Evolutionary conservation across 2,888 invertebrate species (phyloP).

Genomic region (Pterostichus madidus): DNA sequence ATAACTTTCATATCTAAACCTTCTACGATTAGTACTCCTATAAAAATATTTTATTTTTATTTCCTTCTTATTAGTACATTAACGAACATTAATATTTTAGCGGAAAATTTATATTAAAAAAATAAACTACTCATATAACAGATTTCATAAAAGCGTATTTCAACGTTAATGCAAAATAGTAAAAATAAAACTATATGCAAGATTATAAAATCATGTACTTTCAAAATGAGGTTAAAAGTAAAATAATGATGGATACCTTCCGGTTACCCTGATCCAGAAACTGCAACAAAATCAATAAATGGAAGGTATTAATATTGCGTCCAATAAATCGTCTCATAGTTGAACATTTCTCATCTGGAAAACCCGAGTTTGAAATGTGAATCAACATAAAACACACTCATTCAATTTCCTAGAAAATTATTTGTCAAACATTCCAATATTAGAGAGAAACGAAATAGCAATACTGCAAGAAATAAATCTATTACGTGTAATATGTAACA

Average conservation of each 20-base stretch:
- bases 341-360: background rate
- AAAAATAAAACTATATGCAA: background rate
- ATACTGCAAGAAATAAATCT: constrained; percentile 3
- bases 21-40: no score
- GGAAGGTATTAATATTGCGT: constrained; percentile 18
- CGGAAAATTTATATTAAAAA: no score
- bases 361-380: background rate
- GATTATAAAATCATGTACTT: no score
- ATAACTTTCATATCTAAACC: no score
- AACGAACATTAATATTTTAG: no score
- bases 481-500: no score
- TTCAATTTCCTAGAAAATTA: constrained; percentile 28
- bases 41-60: no score
- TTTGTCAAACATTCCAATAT: constrained; percentile 6
- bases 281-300: constrained; percentile 26
- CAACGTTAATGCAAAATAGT: constrained; percentile 27
- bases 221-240: background rate
- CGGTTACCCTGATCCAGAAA: background rate
- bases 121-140: no score
- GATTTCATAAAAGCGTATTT: no score
- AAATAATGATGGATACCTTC: constrained; percentile 16
- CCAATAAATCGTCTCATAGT: constrained; percentile 17
- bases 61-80: no score
- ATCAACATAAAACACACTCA: constrained; percentile 10
- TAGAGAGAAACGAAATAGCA: background rate